These are phyloP conservation scores for Schlechtendalia chinensis DNA, from an alignment of 1,140 invertebrate genomes.

Conservation along the genomic window DNA sequence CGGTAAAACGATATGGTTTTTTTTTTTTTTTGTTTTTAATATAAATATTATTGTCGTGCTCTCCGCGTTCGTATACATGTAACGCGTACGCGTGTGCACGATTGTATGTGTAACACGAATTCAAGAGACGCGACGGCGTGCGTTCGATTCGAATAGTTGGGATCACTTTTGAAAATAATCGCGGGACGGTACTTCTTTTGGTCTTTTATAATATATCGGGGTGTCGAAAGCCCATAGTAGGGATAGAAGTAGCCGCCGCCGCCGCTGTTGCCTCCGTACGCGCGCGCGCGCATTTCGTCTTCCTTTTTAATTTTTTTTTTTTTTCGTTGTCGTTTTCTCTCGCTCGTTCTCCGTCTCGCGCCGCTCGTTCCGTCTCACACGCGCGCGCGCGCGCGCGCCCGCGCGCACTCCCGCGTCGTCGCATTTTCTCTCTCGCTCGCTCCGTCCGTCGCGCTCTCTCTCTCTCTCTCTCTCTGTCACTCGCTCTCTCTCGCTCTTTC, in stretches of 20 bases:
- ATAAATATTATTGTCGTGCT: not conserved
- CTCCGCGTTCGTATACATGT: too few species aligned
- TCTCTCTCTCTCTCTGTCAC: too few species aligned
- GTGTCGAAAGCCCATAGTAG: constrained; percentile 46
- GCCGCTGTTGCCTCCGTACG: not conserved
- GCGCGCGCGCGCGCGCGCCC: too few species aligned
- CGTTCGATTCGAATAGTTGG: constrained; percentile 36
- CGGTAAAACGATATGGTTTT: too few species aligned
- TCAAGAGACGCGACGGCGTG: not conserved
- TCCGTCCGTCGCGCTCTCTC: too few species aligned
- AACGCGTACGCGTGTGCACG: not conserved
- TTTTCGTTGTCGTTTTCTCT: constrained; percentile 42
- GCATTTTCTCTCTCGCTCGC: not conserved
- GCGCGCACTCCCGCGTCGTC: too few species aligned
- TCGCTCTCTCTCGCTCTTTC: too few species aligned
- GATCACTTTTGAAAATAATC: constrained; percentile 50
- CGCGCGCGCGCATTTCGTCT: not conserved
- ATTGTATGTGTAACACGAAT: too few species aligned
- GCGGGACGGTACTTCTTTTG: constrained; percentile 47
- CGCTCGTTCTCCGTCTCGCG: not conserved
- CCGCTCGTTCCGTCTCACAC: not conserved
- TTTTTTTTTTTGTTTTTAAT: too few species aligned
- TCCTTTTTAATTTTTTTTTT: constrained; percentile 38
- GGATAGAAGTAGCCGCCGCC: not conserved
- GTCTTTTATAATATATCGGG: constrained; percentile 49